Evolutionary conservation across 2,113 vertebrate species (phyloP).

Genomic region (Phasianus colchicus): DNA sequence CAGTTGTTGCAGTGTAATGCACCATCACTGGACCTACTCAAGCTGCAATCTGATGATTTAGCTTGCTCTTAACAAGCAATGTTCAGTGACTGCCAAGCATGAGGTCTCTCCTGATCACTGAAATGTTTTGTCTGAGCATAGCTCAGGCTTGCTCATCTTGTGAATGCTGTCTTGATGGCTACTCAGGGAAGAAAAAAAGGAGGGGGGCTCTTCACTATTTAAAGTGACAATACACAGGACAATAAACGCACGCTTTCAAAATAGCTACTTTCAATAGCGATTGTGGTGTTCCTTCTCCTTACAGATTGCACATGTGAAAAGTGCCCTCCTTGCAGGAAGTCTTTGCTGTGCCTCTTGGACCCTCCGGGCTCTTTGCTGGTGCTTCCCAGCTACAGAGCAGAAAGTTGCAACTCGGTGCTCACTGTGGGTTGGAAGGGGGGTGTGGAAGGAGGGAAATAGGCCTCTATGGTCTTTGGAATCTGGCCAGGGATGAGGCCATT

Average conservation of each 20-base stretch:
- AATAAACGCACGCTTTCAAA: slow-evolving; percentile 7
- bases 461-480: slow-evolving; percentile 51
- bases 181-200: neutral
- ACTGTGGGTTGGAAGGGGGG: neutral
- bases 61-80: neutral
- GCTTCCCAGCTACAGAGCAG: neutral
- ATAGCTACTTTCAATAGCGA: neutral
- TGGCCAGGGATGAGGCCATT: slow-evolving; percentile 66
- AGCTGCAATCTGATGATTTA: slow-evolving; percentile 45
- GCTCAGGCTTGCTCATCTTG: slow-evolving; percentile 34
- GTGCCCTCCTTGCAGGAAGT: neutral
- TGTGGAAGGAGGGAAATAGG: slow-evolving; percentile 47
- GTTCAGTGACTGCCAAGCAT: slow-evolving; percentile 23
- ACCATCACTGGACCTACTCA: slow-evolving; percentile 22
- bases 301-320: slow-evolving; percentile 33
- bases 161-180: slow-evolving; percentile 36
- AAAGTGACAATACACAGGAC: neutral
- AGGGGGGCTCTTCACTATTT: neutral
- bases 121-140: slow-evolving; percentile 40
- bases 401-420: neutral
- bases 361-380: neutral
- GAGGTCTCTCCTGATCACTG: slow-evolving; percentile 12
- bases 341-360: neutral
- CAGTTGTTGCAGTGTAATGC: slow-evolving; percentile 4
- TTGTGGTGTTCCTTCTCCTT: slow-evolving; percentile 41